A percentile compares a stretch with the other conserved stretches of the same genome.
phyloP scores from a whole-genome alignment of 2,888 invertebrate species.

The Heliconius erato region DNA sequence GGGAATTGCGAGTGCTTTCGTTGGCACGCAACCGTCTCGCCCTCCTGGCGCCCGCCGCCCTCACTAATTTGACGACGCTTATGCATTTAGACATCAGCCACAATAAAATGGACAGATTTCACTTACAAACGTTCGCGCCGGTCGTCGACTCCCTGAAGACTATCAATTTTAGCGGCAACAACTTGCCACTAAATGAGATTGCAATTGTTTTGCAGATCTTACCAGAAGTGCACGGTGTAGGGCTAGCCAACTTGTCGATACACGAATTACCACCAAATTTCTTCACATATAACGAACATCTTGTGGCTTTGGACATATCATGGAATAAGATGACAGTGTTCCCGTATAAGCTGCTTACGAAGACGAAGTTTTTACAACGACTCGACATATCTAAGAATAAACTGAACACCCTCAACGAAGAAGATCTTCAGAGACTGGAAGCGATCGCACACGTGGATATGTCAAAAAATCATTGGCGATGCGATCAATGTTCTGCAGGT shows the following conservation, averaged over 20 bases:
- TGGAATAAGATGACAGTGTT: constrained; percentile 88
- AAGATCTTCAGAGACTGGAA: constrained; percentile 85
- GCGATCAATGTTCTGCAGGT: constrained; percentile 88
- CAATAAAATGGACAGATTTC: constrained; percentile 90
- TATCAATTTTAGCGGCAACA: constrained; percentile 90
- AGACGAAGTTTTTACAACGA: constrained; percentile 86
- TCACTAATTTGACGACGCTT: constrained; percentile 89
- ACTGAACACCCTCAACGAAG: constrained; percentile 87
- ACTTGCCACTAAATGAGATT: constrained; percentile 84
- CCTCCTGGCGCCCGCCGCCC: constrained; percentile 90
- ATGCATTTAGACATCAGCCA: constrained; percentile 90
- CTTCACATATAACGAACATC: constrained; percentile 85
- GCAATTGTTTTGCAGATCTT: constrained; percentile 86
- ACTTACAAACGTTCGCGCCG: constrained; percentile 86
- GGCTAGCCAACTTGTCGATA: constrained; percentile 86
- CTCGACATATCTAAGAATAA: constrained; percentile 91
- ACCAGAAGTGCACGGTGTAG: constrained; percentile 85
- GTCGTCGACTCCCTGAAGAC: constrained; percentile 87
- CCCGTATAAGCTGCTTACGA: constrained; percentile 84
- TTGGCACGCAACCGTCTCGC: constrained; percentile 91
- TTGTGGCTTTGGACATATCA: constrained; percentile 90
- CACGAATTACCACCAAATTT: constrained; percentile 85
- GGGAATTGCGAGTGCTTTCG: constrained; percentile 83
- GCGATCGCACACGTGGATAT: constrained; percentile 84
- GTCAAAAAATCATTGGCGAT: constrained; percentile 89